Percentiles rank a stretch among this genome's conserved stretches.
phyloP scores from a whole-genome alignment of 2,888 invertebrate genomes.

The Neoascia interrupta region DNA sequence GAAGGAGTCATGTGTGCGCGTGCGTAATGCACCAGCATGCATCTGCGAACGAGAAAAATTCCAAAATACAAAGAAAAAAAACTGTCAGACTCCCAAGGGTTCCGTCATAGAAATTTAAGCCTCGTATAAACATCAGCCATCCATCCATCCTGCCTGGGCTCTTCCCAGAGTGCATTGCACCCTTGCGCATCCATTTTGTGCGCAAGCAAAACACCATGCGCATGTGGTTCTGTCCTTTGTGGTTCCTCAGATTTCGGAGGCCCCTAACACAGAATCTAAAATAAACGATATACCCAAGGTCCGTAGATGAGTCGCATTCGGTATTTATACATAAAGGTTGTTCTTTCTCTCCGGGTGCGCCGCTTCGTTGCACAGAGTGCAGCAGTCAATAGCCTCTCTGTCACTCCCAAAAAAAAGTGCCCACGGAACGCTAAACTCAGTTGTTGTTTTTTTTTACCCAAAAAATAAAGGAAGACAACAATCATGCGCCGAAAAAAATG shows the following conservation, averaged over 20 bases:
- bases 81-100: slow-evolving; percentile 7
- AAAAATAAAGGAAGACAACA: slow-evolving; percentile 1
- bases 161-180: slow-evolving; percentile 66
- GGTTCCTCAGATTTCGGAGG: slow-evolving; percentile 60
- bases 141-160: slow-evolving; percentile 24
- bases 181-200: slow-evolving; percentile 54
- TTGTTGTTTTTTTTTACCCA: slow-evolving; percentile 33
- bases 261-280: slow-evolving; percentile 55
- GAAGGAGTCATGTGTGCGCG: slow-evolving; percentile 47
- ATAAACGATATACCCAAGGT: slow-evolving; percentile 40
- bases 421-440: slow-evolving; percentile 25
- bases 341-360: slow-evolving; percentile 7
- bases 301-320: slow-evolving; percentile 38
- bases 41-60: slow-evolving; percentile 47
- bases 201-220: slow-evolving; percentile 39
- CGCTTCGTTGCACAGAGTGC: slow-evolving; percentile 55
- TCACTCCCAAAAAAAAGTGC: slow-evolving; percentile 34
- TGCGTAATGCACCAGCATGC: slow-evolving; percentile 64
- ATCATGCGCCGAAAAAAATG: slow-evolving; percentile 14
- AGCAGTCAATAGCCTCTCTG: slow-evolving; percentile 64
- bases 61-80: slow-evolving; percentile 3
- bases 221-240: slow-evolving; percentile 33
- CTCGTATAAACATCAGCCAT: slow-evolving; percentile 27
- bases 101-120: slow-evolving; percentile 65
- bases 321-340: no score